Percentiles rank a stretch among this genome's conserved stretches.
Evolutionary conservation across 2,888 invertebrate genomes (phyloP).

Genomic region (Drosophila maculinotata): DNA sequence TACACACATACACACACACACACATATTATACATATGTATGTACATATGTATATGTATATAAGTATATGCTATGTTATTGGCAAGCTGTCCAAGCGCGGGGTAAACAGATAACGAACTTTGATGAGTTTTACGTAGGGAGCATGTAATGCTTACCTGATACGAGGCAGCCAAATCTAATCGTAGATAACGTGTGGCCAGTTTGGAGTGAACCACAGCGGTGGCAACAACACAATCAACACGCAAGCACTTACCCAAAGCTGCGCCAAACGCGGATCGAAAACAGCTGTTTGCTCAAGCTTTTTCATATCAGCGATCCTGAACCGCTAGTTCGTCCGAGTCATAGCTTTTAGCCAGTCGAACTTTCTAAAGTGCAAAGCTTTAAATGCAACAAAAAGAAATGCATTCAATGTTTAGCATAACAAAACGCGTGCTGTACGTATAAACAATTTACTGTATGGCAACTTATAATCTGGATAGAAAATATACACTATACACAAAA

Average conservation of each 20-base stretch:
- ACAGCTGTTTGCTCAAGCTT: conserved; percentile 36
- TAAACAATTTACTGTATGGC: background rate
- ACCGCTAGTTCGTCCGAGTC: background rate
- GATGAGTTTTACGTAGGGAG: conserved; percentile 62
- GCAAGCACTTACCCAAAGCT: background rate
- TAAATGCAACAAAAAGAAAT: conserved; percentile 20
- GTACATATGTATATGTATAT: background rate
- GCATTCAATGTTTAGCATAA: conserved; percentile 15
- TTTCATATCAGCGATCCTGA: conserved; percentile 21
- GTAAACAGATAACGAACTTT: conserved; percentile 65
- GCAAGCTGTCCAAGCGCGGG: conserved; percentile 46
- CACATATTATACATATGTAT: background rate
- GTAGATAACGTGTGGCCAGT: conserved; percentile 54
- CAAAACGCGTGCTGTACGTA: conserved; percentile 35
- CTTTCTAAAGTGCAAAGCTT: conserved; percentile 7
- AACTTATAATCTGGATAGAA: background rate
- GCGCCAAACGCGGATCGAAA: conserved; percentile 2
- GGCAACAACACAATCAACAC: conserved; percentile 26
- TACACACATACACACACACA: conserved; percentile 15
- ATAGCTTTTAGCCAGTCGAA: conserved; percentile 5
- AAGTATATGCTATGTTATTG: conserved; percentile 47
- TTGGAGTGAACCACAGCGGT: conserved; percentile 41
- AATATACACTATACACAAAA: too few species aligned
- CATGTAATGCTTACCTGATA: conserved; percentile 56
- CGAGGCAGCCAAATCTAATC: conserved; percentile 47